Conservation (phyloP, 2,888 invertebrate genomes). For the Rhamphomyia laevipes region DNA sequence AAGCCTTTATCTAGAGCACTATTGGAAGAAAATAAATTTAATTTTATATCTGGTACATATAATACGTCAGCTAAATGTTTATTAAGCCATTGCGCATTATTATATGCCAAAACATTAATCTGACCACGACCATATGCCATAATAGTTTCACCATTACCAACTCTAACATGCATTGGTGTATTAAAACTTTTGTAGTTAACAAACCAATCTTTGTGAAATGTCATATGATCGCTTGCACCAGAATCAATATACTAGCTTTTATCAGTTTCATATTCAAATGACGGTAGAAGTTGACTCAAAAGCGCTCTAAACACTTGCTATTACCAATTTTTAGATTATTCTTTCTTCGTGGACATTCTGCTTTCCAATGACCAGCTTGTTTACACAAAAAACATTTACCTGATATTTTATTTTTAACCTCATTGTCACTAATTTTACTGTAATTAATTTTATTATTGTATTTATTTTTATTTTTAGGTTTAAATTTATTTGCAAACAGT, state of each 20-base stretch:
- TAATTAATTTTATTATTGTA: neutral
- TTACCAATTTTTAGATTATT: neutral
- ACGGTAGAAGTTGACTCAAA: neutral
- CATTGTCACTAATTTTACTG: neutral
- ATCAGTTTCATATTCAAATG: neutral
- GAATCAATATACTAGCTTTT: conserved; percentile 3
- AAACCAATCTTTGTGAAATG: conserved; percentile 1
- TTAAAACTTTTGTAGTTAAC: neutral
- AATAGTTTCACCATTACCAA: conserved; percentile 13
- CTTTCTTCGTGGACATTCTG: conserved; percentile 7
- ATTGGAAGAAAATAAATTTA: conserved; percentile 17
- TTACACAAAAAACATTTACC: conserved; percentile 16
- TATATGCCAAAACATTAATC: conserved; percentile 15
- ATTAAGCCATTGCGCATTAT: conserved; percentile 13
- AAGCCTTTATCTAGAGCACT: conserved; percentile 14
- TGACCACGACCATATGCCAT: conserved; percentile 12
- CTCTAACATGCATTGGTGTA: neutral
- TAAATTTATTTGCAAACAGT: neutral
- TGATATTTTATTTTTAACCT: neutral
- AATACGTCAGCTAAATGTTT: conserved; percentile 15
- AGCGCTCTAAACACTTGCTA: neutral
- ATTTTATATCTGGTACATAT: conserved; percentile 13
- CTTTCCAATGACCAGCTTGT: conserved; percentile 12
- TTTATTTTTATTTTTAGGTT: neutral
- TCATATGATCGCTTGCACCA: conserved; percentile 5